Evolutionary conservation across 64 coral and sea anemone species (phyloP).

Genomic region (Stichodactyla helianthus): DNA sequence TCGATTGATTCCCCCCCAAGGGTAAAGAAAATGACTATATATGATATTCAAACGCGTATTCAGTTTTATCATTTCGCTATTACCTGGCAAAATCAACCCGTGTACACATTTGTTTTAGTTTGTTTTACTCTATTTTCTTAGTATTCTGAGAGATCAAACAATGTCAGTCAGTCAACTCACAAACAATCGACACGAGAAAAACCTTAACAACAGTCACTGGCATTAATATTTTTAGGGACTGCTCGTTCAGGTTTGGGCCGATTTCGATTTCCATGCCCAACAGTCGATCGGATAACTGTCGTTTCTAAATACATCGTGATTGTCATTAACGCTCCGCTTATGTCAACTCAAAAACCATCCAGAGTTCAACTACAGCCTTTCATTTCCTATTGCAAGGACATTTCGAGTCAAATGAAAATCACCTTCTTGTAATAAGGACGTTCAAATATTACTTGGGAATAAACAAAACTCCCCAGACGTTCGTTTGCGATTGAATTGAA

Average conservation of each 20-base stretch:
- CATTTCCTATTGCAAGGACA: slow-evolving; percentile 17
- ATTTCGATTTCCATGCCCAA: background rate
- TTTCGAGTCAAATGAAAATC: slow-evolving; percentile 17
- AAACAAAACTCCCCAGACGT: slow-evolving; percentile 15
- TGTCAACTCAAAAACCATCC: slow-evolving; percentile 17
- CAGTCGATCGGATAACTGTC: background rate
- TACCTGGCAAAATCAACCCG: background rate
- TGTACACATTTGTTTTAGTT: slow-evolving; percentile 7
- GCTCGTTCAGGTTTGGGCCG: background rate
- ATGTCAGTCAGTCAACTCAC: background rate
- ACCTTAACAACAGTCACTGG: background rate
- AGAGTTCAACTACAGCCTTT: slow-evolving; percentile 7
- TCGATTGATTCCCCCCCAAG: background rate
- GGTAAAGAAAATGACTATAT: background rate
- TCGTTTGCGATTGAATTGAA: slow-evolving; percentile 17
- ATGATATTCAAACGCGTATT: background rate
- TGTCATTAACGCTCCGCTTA: background rate
- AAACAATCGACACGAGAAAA: background rate
- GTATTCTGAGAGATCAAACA: slow-evolving; percentile 1
- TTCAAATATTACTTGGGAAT: slow-evolving; percentile 29
- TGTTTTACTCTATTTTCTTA: background rate
- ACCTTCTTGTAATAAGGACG: slow-evolving; percentile 15
- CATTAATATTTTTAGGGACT: background rate
- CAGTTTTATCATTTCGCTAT: slow-evolving; percentile 4
- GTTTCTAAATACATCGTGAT: background rate